Base-by-base conservation (phyloP, 2,888 invertebrate species). In the Pimpla rufipes region DNA sequence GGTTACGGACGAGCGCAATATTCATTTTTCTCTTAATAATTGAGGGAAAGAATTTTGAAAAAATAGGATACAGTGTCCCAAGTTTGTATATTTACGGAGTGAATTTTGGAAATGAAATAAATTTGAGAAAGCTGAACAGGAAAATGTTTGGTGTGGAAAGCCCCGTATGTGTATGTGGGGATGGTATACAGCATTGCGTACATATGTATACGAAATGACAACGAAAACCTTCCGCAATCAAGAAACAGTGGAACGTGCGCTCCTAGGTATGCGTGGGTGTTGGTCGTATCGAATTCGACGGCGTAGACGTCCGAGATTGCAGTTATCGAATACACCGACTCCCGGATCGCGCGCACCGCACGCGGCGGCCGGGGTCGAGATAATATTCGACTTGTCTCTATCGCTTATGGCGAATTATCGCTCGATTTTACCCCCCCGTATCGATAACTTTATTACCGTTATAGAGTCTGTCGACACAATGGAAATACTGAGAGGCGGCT, bases 211-310 rank as follows among this genome's bases (percentile, higher is more conserved):
- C 37, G 18, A 62, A 62, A 62, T 62, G 62, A 52, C 35, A 70
- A 40, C 3, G 70, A 40, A 70, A 55, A 70, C 16, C 70, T 70
- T 52, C 8, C 70, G 55, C 70, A 70, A 70, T 52, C 18, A 21
- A 37, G 52, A 70, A 35, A 18, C 68, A 37, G 68, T 52, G 68
- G 68, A 18, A 68, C 29, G 18, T 66, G n/a, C 29, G 11, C 11
- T 13, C 42, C 8, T 23, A 11, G 23, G 23, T 57, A 29, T 35
- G 67, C 10, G 67, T 16, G 67, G 47, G 16, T 47, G 66, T 45
- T 66, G 23, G 45, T 42, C 45, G 21, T 45, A 45, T 45, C 23
- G 66, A 66, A 57, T 57, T 29, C 66, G 13, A 23, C 45, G 23
- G 42, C 67, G 50, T 23, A 50, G 13, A 68, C 35, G 35, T 18